Base-by-base conservation (phyloP, 2,888 invertebrate species). In the Agrotis ipsilon region DNA sequence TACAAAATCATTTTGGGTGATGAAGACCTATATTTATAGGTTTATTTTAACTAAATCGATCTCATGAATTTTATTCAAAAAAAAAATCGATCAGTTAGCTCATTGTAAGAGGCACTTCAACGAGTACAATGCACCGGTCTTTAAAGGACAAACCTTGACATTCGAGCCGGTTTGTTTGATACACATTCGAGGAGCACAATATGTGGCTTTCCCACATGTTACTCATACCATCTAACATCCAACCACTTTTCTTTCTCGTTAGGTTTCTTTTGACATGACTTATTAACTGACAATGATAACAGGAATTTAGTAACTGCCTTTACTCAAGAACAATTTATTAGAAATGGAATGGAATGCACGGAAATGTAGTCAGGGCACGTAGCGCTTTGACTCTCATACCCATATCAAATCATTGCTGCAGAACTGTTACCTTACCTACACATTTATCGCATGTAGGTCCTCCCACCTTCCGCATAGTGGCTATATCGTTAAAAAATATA, bases 41-140 rank as follows among this genome's bases (percentile, higher is more conserved):
- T 39, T 39, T 39, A 39, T 39, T 39, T 39, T 39, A 9, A 39
- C 9, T 39, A 39, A 39, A 39, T 39, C 7, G 16, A 14, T 21
- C 21, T 39, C 18, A 18, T 45, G 18, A 65, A 64, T 19, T 5
- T 11, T 45, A 32, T 9, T 46, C 3, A 32, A n/a, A n/a, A n/a
- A n/a, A n/a, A n/a, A n/a, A n/a, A 63, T 63, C 1, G 13, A 63
- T 43, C 13, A 27, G 13, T 65, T 65, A 27, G 18, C 19, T 45
- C 16, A 19, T 43, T 27, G n/a, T n/a, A 61, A 21, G 43, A 39
- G 43, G n/a, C n/a, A 27, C 24, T 45, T 45, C 7, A 27, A 13
- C 11, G 39, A 39, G 11, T 39, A 39, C 39, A 39, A 39, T 39
- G 13, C 4, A 39, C 24, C 16, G 62, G 24, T 2, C 39, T 11